phyloP scores from a whole-genome alignment of 2,888 invertebrate species.

The Oegoconia quadripuncta region DNA sequence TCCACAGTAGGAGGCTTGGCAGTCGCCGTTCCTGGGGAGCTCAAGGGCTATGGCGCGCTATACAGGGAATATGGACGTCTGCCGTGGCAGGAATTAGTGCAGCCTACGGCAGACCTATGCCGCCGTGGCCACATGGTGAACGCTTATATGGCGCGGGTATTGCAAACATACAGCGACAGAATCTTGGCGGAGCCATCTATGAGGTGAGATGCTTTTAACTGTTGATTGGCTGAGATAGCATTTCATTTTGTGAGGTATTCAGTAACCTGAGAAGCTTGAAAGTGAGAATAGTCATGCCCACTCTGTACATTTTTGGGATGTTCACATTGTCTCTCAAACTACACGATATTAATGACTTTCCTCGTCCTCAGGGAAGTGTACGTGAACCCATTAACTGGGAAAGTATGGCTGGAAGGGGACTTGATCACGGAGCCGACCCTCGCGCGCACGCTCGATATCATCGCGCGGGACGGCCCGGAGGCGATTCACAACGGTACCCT shows the following conservation, averaged over 20 bases:
- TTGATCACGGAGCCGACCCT: slow-evolving; percentile 81
- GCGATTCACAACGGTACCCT: slow-evolving; percentile 88
- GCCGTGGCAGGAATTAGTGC: slow-evolving; percentile 88
- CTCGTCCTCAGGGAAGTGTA: slow-evolving; percentile 74
- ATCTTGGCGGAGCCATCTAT: slow-evolving; percentile 81
- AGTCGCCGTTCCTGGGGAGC: slow-evolving; percentile 94
- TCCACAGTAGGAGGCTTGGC: slow-evolving; percentile 82
- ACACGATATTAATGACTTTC: not conserved
- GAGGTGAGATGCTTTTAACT: slow-evolving; percentile 63
- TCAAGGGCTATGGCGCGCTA: slow-evolving; percentile 90
- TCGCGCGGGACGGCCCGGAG: slow-evolving; percentile 83
- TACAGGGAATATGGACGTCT: slow-evolving; percentile 86
- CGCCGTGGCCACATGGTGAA: slow-evolving; percentile 85
- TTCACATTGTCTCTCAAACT: too few species aligned
- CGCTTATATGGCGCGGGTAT: slow-evolving; percentile 80
- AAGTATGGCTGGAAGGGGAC: slow-evolving; percentile 82
- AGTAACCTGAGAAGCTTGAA: too few species aligned
- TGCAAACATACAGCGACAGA: slow-evolving; percentile 61
- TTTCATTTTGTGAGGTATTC: too few species aligned
- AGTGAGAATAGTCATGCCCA: too few species aligned
- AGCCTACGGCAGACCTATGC: slow-evolving; percentile 88
- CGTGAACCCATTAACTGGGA: slow-evolving; percentile 80
- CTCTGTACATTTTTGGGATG: too few species aligned
- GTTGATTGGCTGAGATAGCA: too few species aligned
- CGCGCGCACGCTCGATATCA: slow-evolving; percentile 83